Base-by-base conservation (phyloP, 1,140 invertebrate species). In the Centruroides vittatus region DNA sequence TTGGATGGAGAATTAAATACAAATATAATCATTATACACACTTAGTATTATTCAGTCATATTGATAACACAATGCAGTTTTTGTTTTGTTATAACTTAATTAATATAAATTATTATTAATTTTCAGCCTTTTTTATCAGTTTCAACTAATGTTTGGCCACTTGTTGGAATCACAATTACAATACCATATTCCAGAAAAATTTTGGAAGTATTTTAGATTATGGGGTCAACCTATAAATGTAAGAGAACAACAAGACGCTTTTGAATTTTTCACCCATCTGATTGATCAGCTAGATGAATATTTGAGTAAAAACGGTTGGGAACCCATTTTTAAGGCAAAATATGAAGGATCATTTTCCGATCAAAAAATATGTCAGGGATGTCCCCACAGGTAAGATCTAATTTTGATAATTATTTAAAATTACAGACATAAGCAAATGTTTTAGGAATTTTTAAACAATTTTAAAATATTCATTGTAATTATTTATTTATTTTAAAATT, bases 291-390 rank as follows among this genome's bases (percentile, higher is more conserved):
- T 81, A 46, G 81, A 82, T 69, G 81, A 82, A 61, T 74, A 76
- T 34, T 69, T 82, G 35, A 67, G 59, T 46, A 68, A 66, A n/a
- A 62, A 58, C 3, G 57, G 55, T 23, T 57, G 65, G 47, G 69
- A 72, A 51, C 70, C 66, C 35, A 64, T 74, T 2, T 75, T 75
- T 60, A 69, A 72, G 35, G 61, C 61, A n/a, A 65, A 75, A 36
- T 74, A 82, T 57, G 78, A 79, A 63, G 81, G 81, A 10, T 72
- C 75, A 35, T 81, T 80, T 70, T 80, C 78, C 56, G 79, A 81
- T 69, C 80, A 82, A 67, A 82, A 80, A 69, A 80, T 82, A 54
- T 82, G 81, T 63, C 78, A 80, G 67, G 80, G 79, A 58, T 82
- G 81, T 72, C 80, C 80, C n/a, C 80, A 82, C 67, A 68, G 71